A percentile compares a stretch with the other conserved stretches of the same genome.
phyloP scores from a whole-genome alignment of 1,140 invertebrate species.

The Thaumetopoea pityocampa region DNA sequence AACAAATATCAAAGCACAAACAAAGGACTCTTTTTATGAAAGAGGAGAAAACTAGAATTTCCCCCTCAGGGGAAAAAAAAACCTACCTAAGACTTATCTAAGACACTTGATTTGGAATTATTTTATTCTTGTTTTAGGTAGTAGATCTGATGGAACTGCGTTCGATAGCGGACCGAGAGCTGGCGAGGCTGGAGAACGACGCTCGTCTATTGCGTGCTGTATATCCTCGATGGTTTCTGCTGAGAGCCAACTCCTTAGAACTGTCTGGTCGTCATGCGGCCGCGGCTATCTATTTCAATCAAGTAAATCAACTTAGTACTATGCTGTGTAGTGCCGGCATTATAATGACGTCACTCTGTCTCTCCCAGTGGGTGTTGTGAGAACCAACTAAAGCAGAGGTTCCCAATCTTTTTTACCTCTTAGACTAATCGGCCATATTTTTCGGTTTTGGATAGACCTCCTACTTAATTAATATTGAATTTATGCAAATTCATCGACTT shows the following conservation, averaged over 20 bases:
- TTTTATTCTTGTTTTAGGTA: constrained; percentile 45
- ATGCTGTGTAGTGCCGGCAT: neutral
- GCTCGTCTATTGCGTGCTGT: constrained; percentile 33
- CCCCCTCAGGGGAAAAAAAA: no score
- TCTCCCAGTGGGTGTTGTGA: no score
- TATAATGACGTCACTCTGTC: neutral
- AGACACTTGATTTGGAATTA: neutral
- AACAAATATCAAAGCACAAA: no score
- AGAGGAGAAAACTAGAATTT: no score
- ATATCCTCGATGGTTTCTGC: constrained; percentile 47
- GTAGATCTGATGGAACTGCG: constrained; percentile 63
- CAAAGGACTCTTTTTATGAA: no score
- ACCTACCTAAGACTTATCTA: neutral
- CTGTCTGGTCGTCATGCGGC: constrained; percentile 42
- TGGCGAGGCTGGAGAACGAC: constrained; percentile 48
- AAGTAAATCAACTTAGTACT: constrained; percentile 21
- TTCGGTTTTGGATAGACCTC: no score
- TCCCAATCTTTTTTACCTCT: no score
- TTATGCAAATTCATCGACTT: no score
- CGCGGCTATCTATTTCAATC: constrained; percentile 34
- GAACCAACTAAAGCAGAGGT: no score
- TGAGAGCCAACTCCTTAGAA: constrained; percentile 44
- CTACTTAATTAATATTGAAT: no score
- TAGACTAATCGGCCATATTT: no score
- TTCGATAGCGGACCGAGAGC: constrained; percentile 54